These are phyloP conservation scores for Epinotia bilunana DNA, from an alignment of 2,888 invertebrate species.

Conservation along the genomic window DNA sequence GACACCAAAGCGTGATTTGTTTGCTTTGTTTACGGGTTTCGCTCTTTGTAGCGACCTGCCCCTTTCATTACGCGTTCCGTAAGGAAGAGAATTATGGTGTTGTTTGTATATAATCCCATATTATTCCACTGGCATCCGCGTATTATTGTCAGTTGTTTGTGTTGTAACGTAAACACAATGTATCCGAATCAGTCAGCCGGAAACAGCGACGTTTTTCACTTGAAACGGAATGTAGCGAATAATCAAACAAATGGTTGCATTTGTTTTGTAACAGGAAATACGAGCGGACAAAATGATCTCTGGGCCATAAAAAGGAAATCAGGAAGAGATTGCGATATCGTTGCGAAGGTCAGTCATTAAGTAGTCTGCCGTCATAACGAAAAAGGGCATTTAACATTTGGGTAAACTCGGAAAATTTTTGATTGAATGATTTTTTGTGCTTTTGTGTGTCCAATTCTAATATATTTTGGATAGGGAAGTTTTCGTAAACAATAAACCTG, in stretches of 20 bases:
- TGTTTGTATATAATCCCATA: slow-evolving; percentile 1
- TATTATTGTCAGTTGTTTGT: slow-evolving; percentile 24
- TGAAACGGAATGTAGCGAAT: slow-evolving; percentile 25
- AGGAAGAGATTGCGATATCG: slow-evolving; percentile 12
- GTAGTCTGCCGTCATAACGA: no score
- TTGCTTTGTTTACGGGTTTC: slow-evolving; percentile 28
- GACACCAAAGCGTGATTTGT: slow-evolving; percentile 13
- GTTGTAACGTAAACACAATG: slow-evolving; percentile 16
- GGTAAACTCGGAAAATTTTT: no score
- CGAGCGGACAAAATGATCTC: slow-evolving; percentile 8
- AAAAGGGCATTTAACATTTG: no score
- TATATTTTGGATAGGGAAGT: no score
- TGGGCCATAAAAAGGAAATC: slow-evolving; percentile 28
- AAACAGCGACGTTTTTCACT: slow-evolving; percentile 14
- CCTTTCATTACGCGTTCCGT: slow-evolving; percentile 18
- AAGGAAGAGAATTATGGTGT: slow-evolving; percentile 27
- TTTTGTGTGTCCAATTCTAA: no score
- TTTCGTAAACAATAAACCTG: no score
- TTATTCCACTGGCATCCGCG: slow-evolving; percentile 2
- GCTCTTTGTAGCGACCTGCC: not conserved
- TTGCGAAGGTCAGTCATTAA: not conserved
- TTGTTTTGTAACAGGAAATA: slow-evolving; percentile 26
- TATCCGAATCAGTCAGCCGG: slow-evolving; percentile 6
- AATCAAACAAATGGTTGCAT: slow-evolving; percentile 38
- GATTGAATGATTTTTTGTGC: no score